Conservation (phyloP, 2,888 invertebrate genomes). For the Leptopilina myrica region DNA sequence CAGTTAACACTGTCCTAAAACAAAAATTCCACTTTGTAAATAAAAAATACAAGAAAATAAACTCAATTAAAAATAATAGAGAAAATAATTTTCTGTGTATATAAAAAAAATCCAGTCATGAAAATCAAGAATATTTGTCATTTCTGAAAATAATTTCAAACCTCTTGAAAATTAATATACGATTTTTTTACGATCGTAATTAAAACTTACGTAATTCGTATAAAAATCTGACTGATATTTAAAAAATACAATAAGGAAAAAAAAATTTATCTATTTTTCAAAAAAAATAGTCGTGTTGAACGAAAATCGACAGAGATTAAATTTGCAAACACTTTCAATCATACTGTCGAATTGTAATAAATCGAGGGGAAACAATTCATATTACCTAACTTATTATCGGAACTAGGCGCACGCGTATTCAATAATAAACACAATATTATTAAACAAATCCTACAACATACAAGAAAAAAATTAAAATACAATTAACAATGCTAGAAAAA, state of each 20-base stretch:
- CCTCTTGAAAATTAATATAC: not conserved
- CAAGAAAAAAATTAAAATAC: not conserved
- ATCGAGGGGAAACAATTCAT: not conserved
- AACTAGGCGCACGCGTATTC: conserved; percentile 4
- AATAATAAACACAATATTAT: conserved; percentile 2
- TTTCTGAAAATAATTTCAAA: not conserved
- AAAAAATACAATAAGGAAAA: not conserved
- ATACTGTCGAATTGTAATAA: conserved; percentile 23
- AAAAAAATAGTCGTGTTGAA: not conserved
- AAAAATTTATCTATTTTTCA: not conserved
- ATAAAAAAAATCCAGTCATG: not conserved
- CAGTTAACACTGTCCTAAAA: not conserved
- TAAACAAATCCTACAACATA: not conserved
- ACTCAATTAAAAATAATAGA: no score
- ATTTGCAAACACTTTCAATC: not conserved
- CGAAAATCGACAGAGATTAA: not conserved
- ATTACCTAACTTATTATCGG: conserved; percentile 24
- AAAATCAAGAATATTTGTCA: not conserved
- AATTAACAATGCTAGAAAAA: no score
- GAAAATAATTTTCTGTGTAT: not conserved
- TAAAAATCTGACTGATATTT: not conserved
- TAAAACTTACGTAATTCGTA: conserved; percentile 7
- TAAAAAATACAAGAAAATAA: not conserved
- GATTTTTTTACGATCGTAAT: not conserved
- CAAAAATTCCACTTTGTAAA: not conserved